Percentiles rank a stretch among this genome's conserved stretches.
Conservation (phyloP, 2,888 invertebrate species). For the Hipparchia sbordonii region DNA sequence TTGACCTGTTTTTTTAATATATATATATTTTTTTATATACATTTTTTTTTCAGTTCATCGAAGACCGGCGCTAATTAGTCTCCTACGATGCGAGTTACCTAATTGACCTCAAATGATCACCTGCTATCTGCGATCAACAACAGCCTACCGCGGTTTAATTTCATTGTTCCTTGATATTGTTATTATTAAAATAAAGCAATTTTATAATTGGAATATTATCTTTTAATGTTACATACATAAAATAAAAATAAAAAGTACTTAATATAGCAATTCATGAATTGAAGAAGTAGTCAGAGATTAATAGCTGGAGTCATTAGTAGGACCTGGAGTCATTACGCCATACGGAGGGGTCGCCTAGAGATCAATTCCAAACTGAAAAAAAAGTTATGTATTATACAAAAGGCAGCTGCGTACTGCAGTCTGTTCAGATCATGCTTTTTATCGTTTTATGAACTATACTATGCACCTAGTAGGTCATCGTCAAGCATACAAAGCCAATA, state of each 20-base stretch:
- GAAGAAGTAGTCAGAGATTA: not conserved
- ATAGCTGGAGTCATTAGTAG: not conserved
- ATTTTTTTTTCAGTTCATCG: constrained; percentile 29
- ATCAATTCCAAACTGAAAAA: constrained; percentile 63
- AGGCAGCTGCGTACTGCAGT: too few species aligned
- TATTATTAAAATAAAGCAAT: constrained; percentile 31
- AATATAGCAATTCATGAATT: not conserved
- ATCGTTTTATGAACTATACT: too few species aligned
- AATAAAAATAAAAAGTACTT: not conserved
- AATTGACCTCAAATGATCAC: not conserved
- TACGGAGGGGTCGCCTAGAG: constrained; percentile 41
- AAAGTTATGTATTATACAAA: not conserved
- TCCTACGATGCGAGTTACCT: too few species aligned
- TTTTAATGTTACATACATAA: constrained; percentile 4
- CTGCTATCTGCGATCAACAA: not conserved
- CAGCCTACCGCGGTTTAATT: not conserved
- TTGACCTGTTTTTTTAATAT: too few species aligned
- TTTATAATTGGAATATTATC: constrained; percentile 16
- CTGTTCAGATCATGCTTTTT: too few species aligned
- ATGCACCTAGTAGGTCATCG: too few species aligned
- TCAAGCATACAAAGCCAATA: too few species aligned
- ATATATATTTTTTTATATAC: too few species aligned
- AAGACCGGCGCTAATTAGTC: constrained; percentile 10
- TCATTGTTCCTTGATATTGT: constrained; percentile 22
- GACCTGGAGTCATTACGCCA: too few species aligned